phyloP scores from a whole-genome alignment of 2,797 vertebrate genomes.

The Urophycis tenuis region DNA sequence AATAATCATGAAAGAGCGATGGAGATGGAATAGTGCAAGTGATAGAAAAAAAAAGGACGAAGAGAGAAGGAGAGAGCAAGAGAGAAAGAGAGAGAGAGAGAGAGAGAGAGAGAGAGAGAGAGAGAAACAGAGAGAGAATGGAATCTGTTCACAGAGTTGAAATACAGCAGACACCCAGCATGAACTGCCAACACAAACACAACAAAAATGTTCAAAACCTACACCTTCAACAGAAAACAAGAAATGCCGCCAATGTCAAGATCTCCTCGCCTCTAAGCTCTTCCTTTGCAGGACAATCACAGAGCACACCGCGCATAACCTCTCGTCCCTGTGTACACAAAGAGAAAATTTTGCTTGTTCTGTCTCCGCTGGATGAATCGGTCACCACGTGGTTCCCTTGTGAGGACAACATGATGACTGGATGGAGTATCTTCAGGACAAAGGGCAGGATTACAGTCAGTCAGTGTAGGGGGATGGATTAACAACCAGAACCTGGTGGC shows the following conservation, averaged over 20 bases:
- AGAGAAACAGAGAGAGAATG: neutral
- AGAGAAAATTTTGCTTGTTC: neutral
- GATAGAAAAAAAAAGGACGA: neutral
- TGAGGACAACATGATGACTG: constrained; percentile 65
- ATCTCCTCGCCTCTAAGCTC: neutral
- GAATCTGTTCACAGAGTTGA: constrained; percentile 30
- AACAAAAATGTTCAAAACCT: neutral
- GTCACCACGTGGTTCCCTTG: constrained; percentile 49
- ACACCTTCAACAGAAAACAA: neutral
- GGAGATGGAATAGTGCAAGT: constrained; percentile 12
- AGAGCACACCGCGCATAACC: neutral
- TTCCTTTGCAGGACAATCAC: neutral
- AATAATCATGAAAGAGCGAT: constrained; percentile 32
- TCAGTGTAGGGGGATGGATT: constrained; percentile 57
- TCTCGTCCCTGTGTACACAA: neutral
- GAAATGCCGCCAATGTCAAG: neutral
- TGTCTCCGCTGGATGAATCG: constrained; percentile 45
- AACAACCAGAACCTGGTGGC: constrained; percentile 57
- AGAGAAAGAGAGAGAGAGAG: neutral
- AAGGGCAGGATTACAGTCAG: constrained; percentile 64
- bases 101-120: neutral
- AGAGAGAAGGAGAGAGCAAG: neutral
- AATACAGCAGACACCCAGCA: constrained; percentile 42
- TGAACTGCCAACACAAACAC: constrained; percentile 25
- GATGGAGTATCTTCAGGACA: constrained; percentile 42